Base-by-base conservation (phyloP, 2,113 vertebrate genomes). In the Onychostoma macrolepis region DNA sequence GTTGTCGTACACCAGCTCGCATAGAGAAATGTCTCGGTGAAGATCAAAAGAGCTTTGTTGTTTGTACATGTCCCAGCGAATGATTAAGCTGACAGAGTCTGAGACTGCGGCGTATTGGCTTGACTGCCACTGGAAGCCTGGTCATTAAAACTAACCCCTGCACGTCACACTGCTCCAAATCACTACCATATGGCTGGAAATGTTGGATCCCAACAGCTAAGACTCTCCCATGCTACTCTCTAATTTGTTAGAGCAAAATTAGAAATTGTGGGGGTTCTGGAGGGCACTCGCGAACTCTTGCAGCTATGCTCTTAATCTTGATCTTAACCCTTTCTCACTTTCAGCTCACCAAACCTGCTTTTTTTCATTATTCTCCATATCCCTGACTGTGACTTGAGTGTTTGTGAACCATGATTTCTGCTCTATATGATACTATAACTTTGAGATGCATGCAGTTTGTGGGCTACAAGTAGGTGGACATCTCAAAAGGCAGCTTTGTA, bases 211-310 rank as follows among this genome's bases (percentile, higher is more conserved):
- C 80, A 69, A 24, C 45, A 53, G 86, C 61, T 83, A 28, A 71
- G 87, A 58, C 74, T 85, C 80, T 83, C 58, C 67, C 84, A 83
- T 80, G 45, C 58, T 83, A 83, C 79, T 88, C 87, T 88, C 79
- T 88, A 88, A 88, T 88, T 88, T 88, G 87, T 86, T 85, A 78
- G 72, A 86, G 78, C 85, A 88, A 86, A 88, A 88, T 88, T 83
- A 86, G 87, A 86, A 71, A 53, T 83, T 71, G 48, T 33, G 79
- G 69, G 76, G 69, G 53, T 38, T 78, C 53, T 67, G 21, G 41
- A 67, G 43, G 33, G 65, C 26, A 56, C 72, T 41, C 26, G 28
- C 24, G 7, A 61, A 43, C 33, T 56, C 69, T 45, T n/a, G 38
- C 24, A 76, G 65, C 41, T 58, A 45, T 76, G 80, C 76, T 67